Evolutionary conservation across 2,797 vertebrate species (phyloP).

Genomic region (Microchirus variegatus): DNA sequence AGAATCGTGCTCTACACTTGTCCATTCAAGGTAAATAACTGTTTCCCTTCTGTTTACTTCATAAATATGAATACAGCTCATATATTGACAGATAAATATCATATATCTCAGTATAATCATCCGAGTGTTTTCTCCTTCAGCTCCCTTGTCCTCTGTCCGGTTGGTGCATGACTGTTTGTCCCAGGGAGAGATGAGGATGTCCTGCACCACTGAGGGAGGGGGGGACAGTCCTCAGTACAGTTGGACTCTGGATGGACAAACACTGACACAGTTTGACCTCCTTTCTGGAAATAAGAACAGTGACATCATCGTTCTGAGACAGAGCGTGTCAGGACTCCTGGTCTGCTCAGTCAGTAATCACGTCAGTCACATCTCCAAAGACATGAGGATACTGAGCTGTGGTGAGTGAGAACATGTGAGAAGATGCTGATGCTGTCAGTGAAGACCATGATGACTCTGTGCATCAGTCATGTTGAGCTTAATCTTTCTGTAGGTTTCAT

Average conservation of each 20-base stretch:
- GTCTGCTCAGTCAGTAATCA: conserved; percentile 52
- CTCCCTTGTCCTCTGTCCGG: conserved; percentile 50
- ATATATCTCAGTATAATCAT: neutral
- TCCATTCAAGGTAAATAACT: conserved; percentile 57
- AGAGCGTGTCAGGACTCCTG: conserved; percentile 26
- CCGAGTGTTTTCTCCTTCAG: conserved; percentile 41
- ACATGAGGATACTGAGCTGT: rapidly evolving
- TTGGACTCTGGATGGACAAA: conserved; percentile 57
- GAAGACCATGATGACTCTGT: neutral
- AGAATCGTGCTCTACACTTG: neutral
- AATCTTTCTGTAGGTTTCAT: conserved; percentile 20
- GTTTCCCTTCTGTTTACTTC: too few species aligned
- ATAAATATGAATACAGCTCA: neutral
- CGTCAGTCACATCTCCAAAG: rapidly evolving
- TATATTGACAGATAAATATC: neutral
- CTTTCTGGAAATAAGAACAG: rapidly evolving
- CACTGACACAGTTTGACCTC: conserved; percentile 44
- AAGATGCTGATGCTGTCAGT: rapidly evolving
- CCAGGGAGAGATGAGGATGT: conserved; percentile 46
- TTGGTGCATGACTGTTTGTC: conserved; percentile 54
- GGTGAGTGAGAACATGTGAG: conserved; percentile 37
- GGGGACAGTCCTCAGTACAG: conserved; percentile 50
- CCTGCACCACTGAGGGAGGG: conserved; percentile 43
- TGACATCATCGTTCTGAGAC: conserved; percentile 48
- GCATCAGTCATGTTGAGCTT: neutral